A percentile compares a stretch with the other conserved stretches of the same genome.
Evolutionary conservation across 1,140 invertebrate species (phyloP).

Genomic region (Drosophila virilis): DNA sequence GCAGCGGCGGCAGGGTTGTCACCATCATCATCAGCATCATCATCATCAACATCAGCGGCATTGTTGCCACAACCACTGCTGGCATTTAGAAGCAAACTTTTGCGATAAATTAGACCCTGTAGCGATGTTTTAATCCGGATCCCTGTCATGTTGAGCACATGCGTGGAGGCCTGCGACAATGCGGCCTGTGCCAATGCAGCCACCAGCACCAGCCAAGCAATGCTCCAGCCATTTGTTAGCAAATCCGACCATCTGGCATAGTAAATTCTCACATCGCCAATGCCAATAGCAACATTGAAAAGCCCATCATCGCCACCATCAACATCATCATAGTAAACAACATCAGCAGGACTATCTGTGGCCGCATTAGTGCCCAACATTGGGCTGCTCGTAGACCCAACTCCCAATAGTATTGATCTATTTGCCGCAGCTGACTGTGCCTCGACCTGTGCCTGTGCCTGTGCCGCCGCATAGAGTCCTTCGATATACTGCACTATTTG

Average conservation of each 20-base stretch:
- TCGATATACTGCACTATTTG: slow-evolving; percentile 89
- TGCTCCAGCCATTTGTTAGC: slow-evolving; percentile 91
- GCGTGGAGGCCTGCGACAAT: slow-evolving; percentile 93
- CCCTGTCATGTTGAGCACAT: slow-evolving; percentile 92
- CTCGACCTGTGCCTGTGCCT: slow-evolving; percentile 4
- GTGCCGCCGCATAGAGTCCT: slow-evolving; percentile 59
- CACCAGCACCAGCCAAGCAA: slow-evolving; percentile 89
- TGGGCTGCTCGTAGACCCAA: not conserved
- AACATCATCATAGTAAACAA: slow-evolving; percentile 44
- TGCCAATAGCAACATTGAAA: slow-evolving; percentile 45
- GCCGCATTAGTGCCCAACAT: slow-evolving; percentile 45
- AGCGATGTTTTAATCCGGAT: slow-evolving; percentile 91
- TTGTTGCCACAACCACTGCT: slow-evolving; percentile 46
- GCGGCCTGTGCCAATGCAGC: slow-evolving; percentile 91
- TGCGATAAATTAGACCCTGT: slow-evolving; percentile 87
- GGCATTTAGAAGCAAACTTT: slow-evolving; percentile 81
- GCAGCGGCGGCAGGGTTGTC: not conserved
- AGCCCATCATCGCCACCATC: slow-evolving; percentile 44
- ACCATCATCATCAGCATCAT: slow-evolving; percentile 38
- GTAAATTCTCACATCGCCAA: slow-evolving; percentile 74
- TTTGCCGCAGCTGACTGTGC: slow-evolving; percentile 13
- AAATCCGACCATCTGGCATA: slow-evolving; percentile 87
- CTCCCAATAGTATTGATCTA: slow-evolving; percentile 13
- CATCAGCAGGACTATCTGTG: slow-evolving; percentile 32
- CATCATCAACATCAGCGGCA: slow-evolving; percentile 48